Evolutionary conservation across 2,797 vertebrate species (phyloP).

Genomic region (Anguilla pacifica): DNA sequence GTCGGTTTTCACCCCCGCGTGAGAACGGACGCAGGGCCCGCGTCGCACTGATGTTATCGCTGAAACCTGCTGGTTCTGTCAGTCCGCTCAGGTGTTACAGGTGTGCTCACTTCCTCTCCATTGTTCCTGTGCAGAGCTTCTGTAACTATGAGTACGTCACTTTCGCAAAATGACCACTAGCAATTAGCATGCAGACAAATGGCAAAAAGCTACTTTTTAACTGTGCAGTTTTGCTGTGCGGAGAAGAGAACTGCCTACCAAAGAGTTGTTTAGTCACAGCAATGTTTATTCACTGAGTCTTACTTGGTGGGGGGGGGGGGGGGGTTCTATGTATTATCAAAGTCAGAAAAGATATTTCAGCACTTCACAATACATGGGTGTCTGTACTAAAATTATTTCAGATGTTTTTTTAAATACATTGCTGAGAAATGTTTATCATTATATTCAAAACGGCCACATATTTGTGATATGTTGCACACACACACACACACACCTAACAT

Average conservation of each 20-base stretch:
- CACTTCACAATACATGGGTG: neutral
- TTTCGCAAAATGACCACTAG: neutral
- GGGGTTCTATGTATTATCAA: no score
- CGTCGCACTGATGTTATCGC: neutral
- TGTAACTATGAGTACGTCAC: neutral
- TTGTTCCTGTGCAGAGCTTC: neutral
- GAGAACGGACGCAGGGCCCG: neutral
- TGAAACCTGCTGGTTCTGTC: neutral
- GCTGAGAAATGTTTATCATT: neutral
- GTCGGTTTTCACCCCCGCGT: neutral
- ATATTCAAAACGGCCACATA: neutral
- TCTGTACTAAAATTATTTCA: neutral
- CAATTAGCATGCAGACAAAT: neutral
- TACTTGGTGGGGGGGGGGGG: neutral
- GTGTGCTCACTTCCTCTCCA: neutral
- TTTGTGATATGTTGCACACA: neutral
- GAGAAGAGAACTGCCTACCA: neutral
- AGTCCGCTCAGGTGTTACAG: neutral
- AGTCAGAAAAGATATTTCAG: neutral
- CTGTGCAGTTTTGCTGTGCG: neutral
- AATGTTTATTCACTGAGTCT: neutral
- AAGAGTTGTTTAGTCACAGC: neutral
- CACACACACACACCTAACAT: neutral
- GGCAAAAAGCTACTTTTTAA: neutral
- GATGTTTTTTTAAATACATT: neutral